Base-by-base conservation (phyloP, 1,140 invertebrate genomes). In the Onthophagus taurus region DNA sequence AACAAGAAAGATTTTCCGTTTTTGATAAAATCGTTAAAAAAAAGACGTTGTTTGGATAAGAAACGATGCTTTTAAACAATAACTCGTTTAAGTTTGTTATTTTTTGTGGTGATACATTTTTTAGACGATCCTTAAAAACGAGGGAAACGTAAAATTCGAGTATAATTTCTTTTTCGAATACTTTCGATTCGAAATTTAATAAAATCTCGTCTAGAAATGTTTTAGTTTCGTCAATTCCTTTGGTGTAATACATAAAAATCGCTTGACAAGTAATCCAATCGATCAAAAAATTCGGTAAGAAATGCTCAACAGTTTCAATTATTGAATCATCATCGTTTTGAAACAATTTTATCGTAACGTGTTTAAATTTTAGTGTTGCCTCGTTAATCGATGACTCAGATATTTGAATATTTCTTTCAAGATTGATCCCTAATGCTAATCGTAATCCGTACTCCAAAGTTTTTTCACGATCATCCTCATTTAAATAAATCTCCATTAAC, bases 21-120 rank as follows among this genome's bases (percentile, higher is more conserved):
- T 62, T 60, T 4, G 59, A 52, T 31, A 63, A 45, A 19, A 61
- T 50, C 8, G 60, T 51, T 8, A 79, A 59, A 2, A 79, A 51
- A 38, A 66, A 68, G 34, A 75, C 55, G 59, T 81, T 81, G 44
- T 74, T 67, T 2, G 75, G 73, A 55, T 69, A 80, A 19, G 61
- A 50, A 2, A 60, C 44, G 13, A 78, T 53, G 4, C 67, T 68
- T 3, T 42, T 41, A 18, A 51, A 42, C 8, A 72, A 38, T 1
- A 61, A 42, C 1, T 60, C 37, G 16, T 59, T 47, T n/a, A 71
- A 34, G 2, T 56, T 39, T 13, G 49, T 49, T 49, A 52, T 54
- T 20, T 53, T 63, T 34, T 49, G 49, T 36, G 47, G 43, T 7
- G 45, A 49, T 5, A 48, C 45, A 43, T 44, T 47, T 33, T 39